Conservation (phyloP, 2,888 invertebrate genomes). For the Criorhina ranunculi region DNA sequence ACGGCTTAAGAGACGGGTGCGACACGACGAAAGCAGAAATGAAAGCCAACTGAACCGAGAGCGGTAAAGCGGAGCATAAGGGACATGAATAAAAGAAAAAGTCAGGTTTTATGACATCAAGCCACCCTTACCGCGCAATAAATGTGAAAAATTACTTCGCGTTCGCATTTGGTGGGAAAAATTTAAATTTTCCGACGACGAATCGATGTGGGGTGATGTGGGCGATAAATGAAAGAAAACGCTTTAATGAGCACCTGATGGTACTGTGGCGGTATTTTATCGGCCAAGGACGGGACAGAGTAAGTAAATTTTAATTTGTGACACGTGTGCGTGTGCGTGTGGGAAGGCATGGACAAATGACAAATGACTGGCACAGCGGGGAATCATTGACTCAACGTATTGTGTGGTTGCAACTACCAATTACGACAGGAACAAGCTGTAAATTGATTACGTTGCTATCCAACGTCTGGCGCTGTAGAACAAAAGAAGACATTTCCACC, state of each 20-base stretch:
- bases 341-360: no score
- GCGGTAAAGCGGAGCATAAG: slow-evolving; percentile 35
- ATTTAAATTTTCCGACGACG: slow-evolving; percentile 5
- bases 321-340: no score
- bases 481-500: no score
- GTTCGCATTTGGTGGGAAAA: slow-evolving; percentile 8
- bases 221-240: background rate
- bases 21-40: background rate
- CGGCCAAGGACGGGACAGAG: background rate
- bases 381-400: no score
- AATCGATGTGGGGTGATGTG: background rate
- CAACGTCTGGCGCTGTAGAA: no score
- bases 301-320: no score
- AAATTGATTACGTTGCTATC: no score
- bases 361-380: no score
- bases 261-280: background rate
- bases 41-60: slow-evolving; percentile 23
- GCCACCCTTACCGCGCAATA: slow-evolving; percentile 36
- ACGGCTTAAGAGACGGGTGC: background rate
- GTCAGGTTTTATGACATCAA: slow-evolving; percentile 42
- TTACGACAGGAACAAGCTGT: no score
- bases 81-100: slow-evolving; percentile 48
- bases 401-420: no score
- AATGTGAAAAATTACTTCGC: slow-evolving; percentile 34
- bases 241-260: background rate